A percentile compares a stretch with the other conserved stretches of the same genome.
phyloP scores from a whole-genome alignment of 2,797 vertebrate genomes.

The Tarsius wallacei region DNA sequence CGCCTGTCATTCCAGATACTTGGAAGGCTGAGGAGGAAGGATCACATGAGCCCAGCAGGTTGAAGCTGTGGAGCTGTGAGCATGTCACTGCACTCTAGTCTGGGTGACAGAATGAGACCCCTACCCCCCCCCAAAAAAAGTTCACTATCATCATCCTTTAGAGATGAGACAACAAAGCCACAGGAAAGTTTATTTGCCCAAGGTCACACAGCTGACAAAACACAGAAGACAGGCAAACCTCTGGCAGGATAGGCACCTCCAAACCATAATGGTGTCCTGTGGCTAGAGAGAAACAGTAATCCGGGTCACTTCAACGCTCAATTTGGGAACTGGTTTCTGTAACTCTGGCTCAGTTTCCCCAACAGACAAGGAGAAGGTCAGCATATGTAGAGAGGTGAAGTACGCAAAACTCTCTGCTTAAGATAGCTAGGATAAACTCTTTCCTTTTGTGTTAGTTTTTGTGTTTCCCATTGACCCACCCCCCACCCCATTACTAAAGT shows the following conservation, averaged over 20 bases:
- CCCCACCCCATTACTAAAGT: not conserved
- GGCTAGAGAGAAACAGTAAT: not conserved
- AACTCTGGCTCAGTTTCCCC: not conserved
- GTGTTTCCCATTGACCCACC: not conserved
- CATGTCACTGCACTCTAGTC: too few species aligned
- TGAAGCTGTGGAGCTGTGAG: too few species aligned
- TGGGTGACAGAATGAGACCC: too few species aligned
- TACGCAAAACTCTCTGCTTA: not conserved
- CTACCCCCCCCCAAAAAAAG: not conserved
- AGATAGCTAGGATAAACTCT: not conserved
- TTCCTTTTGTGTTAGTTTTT: constrained; percentile 56
- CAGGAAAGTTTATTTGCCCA: not conserved
- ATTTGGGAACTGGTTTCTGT: not conserved
- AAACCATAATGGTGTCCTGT: not conserved
- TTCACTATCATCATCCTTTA: not conserved
- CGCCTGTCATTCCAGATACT: too few species aligned
- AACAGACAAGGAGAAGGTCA: not conserved
- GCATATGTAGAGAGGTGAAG: not conserved
- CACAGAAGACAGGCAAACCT: not conserved
- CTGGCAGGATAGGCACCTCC: not conserved
- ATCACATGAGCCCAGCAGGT: too few species aligned
- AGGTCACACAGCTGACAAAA: not conserved
- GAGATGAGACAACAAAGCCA: not conserved
- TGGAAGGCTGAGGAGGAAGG: too few species aligned
- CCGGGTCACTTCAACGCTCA: not conserved